Percentiles rank a stretch among this genome's conserved stretches.
Conservation (phyloP, 2,888 invertebrate genomes). For the Mythimna lalbum region DNA sequence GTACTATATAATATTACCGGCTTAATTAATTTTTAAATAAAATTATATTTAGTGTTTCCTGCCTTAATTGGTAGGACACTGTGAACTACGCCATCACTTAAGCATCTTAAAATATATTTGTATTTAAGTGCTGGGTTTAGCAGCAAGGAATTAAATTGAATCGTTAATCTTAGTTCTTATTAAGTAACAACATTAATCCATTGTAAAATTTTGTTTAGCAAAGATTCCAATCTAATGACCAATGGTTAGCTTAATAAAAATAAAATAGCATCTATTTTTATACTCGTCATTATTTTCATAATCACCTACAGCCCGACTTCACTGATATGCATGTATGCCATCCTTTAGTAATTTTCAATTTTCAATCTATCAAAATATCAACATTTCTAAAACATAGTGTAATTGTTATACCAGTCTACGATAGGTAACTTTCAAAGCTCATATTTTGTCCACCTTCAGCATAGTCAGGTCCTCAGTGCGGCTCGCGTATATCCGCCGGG, state of each 20-base stretch:
- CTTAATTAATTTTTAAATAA: too few relatives aligned
- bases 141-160: too few relatives aligned
- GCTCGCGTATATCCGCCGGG: constrained; percentile 74
- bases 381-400: too few relatives aligned
- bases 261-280: not conserved
- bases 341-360: not conserved
- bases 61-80: too few relatives aligned
- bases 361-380: not conserved
- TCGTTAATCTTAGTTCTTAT: too few relatives aligned
- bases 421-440: not conserved
- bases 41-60: too few relatives aligned
- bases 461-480: constrained; percentile 65
- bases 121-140: too few relatives aligned
- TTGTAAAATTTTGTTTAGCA: not conserved
- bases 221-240: not conserved
- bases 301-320: not conserved
- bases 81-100: too few relatives aligned
- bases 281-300: not conserved
- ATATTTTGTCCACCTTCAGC: constrained; percentile 6
- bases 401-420: not conserved
- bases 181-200: too few relatives aligned
- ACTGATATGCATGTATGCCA: not conserved
- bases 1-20: too few relatives aligned
- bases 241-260: not conserved
- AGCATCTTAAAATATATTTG: too few relatives aligned